These are phyloP conservation scores for Melanophora roralis DNA, from an alignment of 2,888 invertebrate species.

Conservation along the genomic window DNA sequence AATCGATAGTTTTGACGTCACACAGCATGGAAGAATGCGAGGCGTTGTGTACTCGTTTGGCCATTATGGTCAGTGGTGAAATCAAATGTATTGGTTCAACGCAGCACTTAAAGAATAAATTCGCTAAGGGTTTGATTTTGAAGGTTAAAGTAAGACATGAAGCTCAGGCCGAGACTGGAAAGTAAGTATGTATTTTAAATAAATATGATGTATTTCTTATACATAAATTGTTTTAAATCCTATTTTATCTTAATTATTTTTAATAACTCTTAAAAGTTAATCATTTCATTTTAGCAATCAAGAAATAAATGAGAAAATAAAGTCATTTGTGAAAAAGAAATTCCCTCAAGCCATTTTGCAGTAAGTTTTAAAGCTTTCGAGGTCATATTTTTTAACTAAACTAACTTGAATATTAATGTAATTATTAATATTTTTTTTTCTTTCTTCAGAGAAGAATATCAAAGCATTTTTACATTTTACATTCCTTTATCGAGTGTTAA, in stretches of 20 bases:
- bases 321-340: slow-evolving; percentile 68
- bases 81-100: slow-evolving; percentile 86
- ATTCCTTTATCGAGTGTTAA: slow-evolving; percentile 79
- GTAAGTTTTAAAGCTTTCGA: too few relatives aligned
- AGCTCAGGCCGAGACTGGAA: slow-evolving; percentile 50
- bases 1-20: slow-evolving; percentile 88
- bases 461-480: slow-evolving; percentile 84
- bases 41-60: slow-evolving; percentile 87
- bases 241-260: too few relatives aligned
- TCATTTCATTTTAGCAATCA: too few relatives aligned
- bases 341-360: slow-evolving; percentile 71
- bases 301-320: too few relatives aligned
- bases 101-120: slow-evolving; percentile 87
- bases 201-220: too few relatives aligned
- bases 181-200: slow-evolving; percentile 57
- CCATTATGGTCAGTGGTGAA: slow-evolving; percentile 89
- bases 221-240: too few relatives aligned
- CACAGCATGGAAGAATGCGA: slow-evolving; percentile 94
- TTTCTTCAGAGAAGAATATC: slow-evolving; percentile 86
- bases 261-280: too few relatives aligned
- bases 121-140: slow-evolving; percentile 77
- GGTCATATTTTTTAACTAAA: too few relatives aligned
- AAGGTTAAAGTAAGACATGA: slow-evolving; percentile 76
- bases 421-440: too few relatives aligned
- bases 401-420: too few relatives aligned